Evolutionary conservation across 2,113 vertebrate species (phyloP).

Genomic region (Zapornia atra): DNA sequence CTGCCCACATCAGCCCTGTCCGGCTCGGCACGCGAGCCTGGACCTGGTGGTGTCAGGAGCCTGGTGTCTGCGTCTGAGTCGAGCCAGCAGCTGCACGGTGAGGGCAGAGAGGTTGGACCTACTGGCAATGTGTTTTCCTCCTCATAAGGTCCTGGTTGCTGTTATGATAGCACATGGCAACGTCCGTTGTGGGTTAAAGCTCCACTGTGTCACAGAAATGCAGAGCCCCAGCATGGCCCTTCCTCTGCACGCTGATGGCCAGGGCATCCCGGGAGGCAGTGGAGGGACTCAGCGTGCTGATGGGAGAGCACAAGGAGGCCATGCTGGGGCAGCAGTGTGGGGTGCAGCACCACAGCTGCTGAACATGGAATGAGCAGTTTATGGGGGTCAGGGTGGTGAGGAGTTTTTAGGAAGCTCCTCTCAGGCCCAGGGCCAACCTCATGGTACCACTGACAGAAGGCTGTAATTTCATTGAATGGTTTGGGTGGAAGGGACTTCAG

Average conservation of each 20-base stretch:
- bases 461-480: neutral
- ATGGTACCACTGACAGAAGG: neutral
- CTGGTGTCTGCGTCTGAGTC: neutral
- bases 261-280: neutral
- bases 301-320: neutral
- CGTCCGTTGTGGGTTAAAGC: neutral
- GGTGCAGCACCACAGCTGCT: neutral
- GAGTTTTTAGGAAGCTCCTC: neutral
- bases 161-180: neutral
- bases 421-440: neutral
- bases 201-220: neutral
- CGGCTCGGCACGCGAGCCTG: neutral
- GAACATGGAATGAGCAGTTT: neutral
- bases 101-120: neutral
- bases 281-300: neutral
- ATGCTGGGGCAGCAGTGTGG: neutral
- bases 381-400: neutral
- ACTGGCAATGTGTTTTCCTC: neutral
- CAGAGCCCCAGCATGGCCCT: neutral
- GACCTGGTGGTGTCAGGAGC: neutral
- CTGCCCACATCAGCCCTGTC: neutral
- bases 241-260: neutral
- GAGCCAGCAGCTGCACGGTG: neutral
- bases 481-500: too few species aligned
- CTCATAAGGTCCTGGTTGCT: neutral